Percentiles rank a stretch among this genome's conserved stretches.
Conservation (phyloP, 1,140 invertebrate genomes). For the Tribolium madens region DNA sequence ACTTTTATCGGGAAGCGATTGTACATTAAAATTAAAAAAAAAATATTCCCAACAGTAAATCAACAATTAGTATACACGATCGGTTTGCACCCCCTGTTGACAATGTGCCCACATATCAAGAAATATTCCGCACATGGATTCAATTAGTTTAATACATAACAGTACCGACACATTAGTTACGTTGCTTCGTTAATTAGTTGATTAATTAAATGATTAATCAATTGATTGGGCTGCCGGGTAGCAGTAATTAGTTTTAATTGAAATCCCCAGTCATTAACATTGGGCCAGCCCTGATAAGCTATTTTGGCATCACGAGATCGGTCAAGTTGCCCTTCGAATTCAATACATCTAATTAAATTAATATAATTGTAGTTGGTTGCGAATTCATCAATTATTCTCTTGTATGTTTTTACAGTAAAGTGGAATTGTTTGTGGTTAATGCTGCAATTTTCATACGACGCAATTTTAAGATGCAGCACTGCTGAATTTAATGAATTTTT, state of each 20-base stretch:
- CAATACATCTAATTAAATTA: conserved; percentile 52
- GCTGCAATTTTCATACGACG: background rate
- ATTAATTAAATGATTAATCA: conserved; percentile 65
- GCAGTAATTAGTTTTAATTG: conserved; percentile 65
- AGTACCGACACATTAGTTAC: conserved; percentile 59
- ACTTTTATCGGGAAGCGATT: background rate
- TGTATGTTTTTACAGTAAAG: conserved; percentile 7
- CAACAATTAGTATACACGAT: background rate
- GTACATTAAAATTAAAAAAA: too few relatives aligned
- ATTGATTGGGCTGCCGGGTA: conserved; percentile 63
- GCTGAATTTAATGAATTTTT: background rate
- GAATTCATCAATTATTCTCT: conserved; percentile 15
- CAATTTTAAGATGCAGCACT: background rate
- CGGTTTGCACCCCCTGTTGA: background rate
- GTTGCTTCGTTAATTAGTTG: conserved; percentile 63
- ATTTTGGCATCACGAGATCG: conserved; percentile 54
- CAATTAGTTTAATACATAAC: conserved; percentile 60
- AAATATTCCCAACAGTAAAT: too few relatives aligned
- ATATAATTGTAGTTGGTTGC: conserved; percentile 45
- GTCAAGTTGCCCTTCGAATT: conserved; percentile 47
- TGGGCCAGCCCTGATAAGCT: conserved; percentile 56
- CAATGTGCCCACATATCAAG: conserved; percentile 6
- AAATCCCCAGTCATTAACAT: conserved; percentile 63
- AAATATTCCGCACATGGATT: conserved; percentile 50
- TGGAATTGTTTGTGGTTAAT: background rate